phyloP scores from a whole-genome alignment of 1,140 invertebrate genomes.

The Pseudomyrmex pallidus region DNA sequence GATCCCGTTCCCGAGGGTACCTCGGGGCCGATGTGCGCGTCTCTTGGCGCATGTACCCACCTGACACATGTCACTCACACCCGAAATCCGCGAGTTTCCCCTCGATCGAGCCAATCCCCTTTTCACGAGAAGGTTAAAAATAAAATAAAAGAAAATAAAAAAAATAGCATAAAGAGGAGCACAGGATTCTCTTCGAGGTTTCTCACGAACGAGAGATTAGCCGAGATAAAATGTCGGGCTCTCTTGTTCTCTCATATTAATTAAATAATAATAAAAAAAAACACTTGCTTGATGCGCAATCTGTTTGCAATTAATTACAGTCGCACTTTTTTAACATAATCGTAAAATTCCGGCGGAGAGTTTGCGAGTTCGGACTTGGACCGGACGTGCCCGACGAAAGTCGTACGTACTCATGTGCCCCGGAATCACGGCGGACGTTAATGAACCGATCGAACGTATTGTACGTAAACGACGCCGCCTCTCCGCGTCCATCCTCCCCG shows the following conservation, averaged over 20 bases:
- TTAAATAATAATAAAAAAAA: too few relatives aligned
- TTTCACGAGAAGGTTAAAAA: constrained; percentile 41
- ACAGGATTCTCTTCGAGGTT: constrained; percentile 12
- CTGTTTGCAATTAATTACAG: not conserved
- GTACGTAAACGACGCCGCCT: constrained; percentile 58
- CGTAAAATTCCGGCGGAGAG: not conserved
- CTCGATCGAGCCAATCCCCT: constrained; percentile 52
- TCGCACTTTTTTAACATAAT: not conserved
- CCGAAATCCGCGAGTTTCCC: constrained; percentile 57
- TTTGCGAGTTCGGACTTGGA: not conserved
- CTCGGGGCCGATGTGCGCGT: not conserved
- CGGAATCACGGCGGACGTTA: constrained; percentile 55
- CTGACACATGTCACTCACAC: constrained; percentile 69
- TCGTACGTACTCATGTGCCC: not conserved
- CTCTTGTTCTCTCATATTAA: too few relatives aligned
- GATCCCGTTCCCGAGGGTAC: constrained; percentile 22
- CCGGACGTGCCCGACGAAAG: constrained; percentile 20
- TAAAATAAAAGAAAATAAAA: not conserved
- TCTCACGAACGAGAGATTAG: constrained; percentile 34
- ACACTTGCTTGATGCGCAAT: too few relatives aligned
- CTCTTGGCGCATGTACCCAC: not conserved
- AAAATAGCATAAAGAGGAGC: not conserved
- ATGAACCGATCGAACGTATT: constrained; percentile 64
- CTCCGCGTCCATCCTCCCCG: constrained; percentile 32
- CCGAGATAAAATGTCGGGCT: not conserved